Percentiles rank a stretch among this genome's conserved stretches.
Conservation (phyloP, 2,797 vertebrate genomes). For the Bothrops alternatus region DNA sequence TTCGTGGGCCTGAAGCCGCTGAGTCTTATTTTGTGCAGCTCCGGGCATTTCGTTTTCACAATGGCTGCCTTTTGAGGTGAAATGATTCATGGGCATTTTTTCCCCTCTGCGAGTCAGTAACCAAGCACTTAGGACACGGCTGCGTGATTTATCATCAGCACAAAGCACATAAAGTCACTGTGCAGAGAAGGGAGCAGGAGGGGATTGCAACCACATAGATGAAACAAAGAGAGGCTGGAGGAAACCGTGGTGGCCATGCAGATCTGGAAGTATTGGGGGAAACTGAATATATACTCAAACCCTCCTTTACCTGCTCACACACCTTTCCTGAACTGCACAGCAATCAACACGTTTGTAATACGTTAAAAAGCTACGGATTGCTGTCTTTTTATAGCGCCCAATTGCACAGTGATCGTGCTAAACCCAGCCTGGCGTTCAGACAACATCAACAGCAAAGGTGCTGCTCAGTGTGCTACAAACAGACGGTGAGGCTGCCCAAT, state of each 20-base stretch:
- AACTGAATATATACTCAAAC: neutral
- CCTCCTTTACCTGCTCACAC: neutral
- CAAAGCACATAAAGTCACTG: neutral
- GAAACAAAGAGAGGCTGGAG: conserved; percentile 15
- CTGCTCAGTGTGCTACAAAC: neutral
- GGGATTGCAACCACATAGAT: conserved; percentile 18
- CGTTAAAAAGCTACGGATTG: neutral
- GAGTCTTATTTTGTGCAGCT: neutral
- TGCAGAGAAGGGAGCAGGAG: neutral
- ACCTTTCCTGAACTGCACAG: neutral
- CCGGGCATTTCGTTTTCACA: conserved; percentile 11
- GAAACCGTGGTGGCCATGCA: neutral
- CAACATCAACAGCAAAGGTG: neutral
- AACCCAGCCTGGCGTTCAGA: neutral
- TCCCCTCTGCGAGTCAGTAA: neutral
- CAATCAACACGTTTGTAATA: neutral
- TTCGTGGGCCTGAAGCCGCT: neutral
- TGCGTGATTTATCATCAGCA: conserved; percentile 22
- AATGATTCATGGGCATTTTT: conserved; percentile 23
- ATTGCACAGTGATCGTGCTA: neutral
- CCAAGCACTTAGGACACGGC: conserved; percentile 9
- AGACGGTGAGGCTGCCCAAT: neutral
- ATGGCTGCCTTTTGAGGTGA: conserved; percentile 11
- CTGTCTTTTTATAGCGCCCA: neutral
- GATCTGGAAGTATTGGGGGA: neutral